phyloP scores from a whole-genome alignment of 23 tunicate species.

The Trididemnum miniatum region DNA sequence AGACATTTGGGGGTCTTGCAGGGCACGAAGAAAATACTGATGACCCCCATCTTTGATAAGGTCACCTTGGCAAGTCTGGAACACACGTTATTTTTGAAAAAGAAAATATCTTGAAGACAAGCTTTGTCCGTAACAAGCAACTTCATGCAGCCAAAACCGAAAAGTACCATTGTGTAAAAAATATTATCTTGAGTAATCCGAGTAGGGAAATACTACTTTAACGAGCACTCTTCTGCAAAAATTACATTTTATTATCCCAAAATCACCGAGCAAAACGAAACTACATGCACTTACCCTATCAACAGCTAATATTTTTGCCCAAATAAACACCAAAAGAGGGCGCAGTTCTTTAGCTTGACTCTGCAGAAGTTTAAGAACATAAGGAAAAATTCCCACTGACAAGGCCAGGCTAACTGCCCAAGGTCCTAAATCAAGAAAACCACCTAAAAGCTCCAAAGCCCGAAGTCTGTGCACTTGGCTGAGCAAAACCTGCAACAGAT shows the following conservation, averaged over 20 bases:
- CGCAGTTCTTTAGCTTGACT: conserved; percentile 85
- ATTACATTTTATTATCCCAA: too few species aligned
- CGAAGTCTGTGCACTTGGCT: conserved; percentile 91
- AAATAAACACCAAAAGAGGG: conserved; percentile 87
- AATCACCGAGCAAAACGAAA: too few species aligned
- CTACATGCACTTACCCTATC: conserved; percentile 87
- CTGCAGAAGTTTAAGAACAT: conserved; percentile 88
- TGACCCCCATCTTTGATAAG: conserved; percentile 88
- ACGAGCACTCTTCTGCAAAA: too few species aligned
- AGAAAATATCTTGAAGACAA: too few species aligned
- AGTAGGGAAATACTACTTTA: too few species aligned
- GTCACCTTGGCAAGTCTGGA: conserved; percentile 79
- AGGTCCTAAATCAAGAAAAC: conserved; percentile 90
- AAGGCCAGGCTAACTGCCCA: conserved; percentile 97
- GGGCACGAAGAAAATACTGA: conserved; percentile 76
- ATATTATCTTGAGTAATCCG: too few species aligned
- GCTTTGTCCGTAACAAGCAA: too few species aligned
- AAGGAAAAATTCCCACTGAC: conserved; percentile 93
- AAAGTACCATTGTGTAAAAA: too few species aligned
- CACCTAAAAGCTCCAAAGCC: conserved; percentile 86
- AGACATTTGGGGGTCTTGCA: conserved; percentile 90
- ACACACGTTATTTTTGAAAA: background rate
- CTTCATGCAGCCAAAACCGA: too few species aligned
- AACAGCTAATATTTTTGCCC: conserved; percentile 95
- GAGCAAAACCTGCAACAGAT: conserved; percentile 59